Conservation (phyloP, 2,797 vertebrate genomes). For the Danio choprae region DNA sequence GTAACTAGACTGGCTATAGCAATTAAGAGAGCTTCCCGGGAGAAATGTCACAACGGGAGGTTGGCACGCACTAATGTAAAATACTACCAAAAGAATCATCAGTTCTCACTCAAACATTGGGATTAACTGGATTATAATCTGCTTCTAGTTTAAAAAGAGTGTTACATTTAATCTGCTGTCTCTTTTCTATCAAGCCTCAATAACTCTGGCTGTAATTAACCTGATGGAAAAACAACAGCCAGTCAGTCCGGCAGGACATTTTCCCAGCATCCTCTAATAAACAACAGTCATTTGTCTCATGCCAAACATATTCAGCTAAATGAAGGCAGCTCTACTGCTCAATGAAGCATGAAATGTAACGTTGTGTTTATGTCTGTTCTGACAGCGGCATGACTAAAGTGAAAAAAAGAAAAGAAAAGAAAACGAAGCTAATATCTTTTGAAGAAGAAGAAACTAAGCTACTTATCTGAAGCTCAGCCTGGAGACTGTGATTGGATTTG, state of each 20-base stretch:
- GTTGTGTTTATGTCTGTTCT: background rate
- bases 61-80: no score
- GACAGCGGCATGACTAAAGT: background rate
- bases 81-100: no score
- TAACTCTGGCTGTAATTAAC: background rate
- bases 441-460: background rate
- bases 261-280: constrained; percentile 7
- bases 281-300: background rate
- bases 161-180: background rate
- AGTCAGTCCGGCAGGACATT: background rate
- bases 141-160: background rate
- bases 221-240: background rate
- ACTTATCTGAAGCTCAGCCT: constrained; percentile 30
- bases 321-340: background rate
- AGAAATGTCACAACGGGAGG: no score
- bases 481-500: constrained; percentile 43
- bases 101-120: background rate
- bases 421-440: background rate
- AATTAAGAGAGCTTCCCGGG: no score
- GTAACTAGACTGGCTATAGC: no score
- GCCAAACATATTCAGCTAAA: background rate
- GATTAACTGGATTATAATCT: background rate
- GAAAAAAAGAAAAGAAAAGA: background rate
- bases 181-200: background rate
- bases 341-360: constrained; percentile 10